Evolutionary conservation across 2,113 vertebrate genomes (phyloP), one percentile per base, ranked within the genome.

Genomic region (Apaloderma vittatum): DNA sequence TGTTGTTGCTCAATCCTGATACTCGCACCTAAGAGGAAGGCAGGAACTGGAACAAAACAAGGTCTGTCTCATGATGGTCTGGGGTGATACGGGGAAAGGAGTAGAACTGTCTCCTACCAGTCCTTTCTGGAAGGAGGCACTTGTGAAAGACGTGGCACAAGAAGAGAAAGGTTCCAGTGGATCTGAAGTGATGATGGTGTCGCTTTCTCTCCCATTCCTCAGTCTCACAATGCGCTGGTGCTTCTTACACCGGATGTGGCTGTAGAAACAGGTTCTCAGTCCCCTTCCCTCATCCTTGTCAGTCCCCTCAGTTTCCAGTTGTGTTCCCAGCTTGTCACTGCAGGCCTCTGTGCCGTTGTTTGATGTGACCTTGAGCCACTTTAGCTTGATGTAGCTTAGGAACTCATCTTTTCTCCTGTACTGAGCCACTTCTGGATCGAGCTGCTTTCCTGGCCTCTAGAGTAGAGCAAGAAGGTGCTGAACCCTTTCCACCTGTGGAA

Each of bases 131-230:
- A 40, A 86, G 54, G 70, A 62, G 5, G 40, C 23, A 16, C 46
- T 80, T 73, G 73, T 93, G 68, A 70, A 61, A 27, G 30, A 36
- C 24, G 22, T 20, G 4, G n/a, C 40, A 48, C 20, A 52, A 76
- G 67, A 86, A 90, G 51, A 87, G 52, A 75, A 80, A 66, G 66
- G 46, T 81, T 67, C 43, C 57, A 84, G n/a, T 15, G 27, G 16
- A 27, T 70, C 9, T 74, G 9, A 73, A 73, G 14, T 20, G 30
- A 54, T 1, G 37, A 8, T 19, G 40, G 36, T 46, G 40, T 36
- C 27, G 5, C 51, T 87, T 89, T 88, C 58, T 37, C 55, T 87
- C 85, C 59, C 2, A 0, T 67, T 90, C 43, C 46, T 74, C 10
- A 2, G 40, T 9, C n/a, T 62, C 32, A 54, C 45, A 1, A 0